Percentiles rank a stretch among this genome's conserved stretches.
phyloP scores from a whole-genome alignment of 2,113 vertebrate genomes.

The Chloroceryle aenea region DNA sequence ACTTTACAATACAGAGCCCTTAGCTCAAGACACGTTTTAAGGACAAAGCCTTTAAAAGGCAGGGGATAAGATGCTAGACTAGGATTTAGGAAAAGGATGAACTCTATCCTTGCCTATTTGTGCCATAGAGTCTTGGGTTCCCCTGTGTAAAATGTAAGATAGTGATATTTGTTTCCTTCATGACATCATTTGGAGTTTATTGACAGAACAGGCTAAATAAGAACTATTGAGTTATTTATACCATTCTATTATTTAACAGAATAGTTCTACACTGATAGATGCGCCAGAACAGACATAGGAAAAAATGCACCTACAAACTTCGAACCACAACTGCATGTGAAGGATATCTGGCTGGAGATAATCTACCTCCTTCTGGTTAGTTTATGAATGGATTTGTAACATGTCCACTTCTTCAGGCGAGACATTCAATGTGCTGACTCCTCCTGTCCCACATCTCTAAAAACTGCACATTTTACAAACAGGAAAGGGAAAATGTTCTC shows the following conservation, averaged over 20 bases:
- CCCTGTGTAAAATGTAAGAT: fast-evolving
- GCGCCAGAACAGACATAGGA: not conserved
- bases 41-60: conserved; percentile 20
- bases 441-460: not conserved
- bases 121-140: not conserved
- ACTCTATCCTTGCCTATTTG: not conserved
- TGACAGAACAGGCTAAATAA: not conserved
- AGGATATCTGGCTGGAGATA: not conserved
- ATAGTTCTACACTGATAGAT: not conserved
- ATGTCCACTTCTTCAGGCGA: not conserved
- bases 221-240: not conserved
- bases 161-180: not conserved
- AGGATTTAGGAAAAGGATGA: not conserved
- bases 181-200: not conserved
- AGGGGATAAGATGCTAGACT: not conserved
- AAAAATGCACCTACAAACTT: not conserved
- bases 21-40: not conserved
- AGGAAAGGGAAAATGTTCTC: not conserved
- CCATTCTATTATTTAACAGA: not conserved
- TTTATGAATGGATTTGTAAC: not conserved
- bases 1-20: not conserved
- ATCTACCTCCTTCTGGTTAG: not conserved
- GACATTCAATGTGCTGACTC: not conserved
- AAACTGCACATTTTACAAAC: not conserved
- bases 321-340: fast-evolving